Evolutionary conservation across 2,797 vertebrate species (phyloP), one percentile per base, ranked within the genome.

Genomic region (Myotis findleyi): DNA sequence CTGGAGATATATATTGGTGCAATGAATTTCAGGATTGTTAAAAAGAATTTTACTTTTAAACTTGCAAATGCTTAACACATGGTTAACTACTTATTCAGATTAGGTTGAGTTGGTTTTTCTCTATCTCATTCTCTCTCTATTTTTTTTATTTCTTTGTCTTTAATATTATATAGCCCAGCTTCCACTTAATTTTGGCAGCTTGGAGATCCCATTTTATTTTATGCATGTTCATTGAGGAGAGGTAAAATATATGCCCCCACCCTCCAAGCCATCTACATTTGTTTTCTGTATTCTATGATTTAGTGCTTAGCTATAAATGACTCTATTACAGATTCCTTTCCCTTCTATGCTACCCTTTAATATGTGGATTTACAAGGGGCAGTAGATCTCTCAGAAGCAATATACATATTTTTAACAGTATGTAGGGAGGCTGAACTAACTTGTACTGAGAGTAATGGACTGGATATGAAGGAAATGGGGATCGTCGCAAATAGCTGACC

Each of bases 231-330:
- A 77, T 55, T 86, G 93, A 94, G 59, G 84, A 95, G 83, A 94
- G 84, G 94, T 95, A 90, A 88, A 94, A 85, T 97, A 94, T 95
- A 83, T 92, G 75, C 77, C 96, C 96, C 94, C 86, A 59, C 59
- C 84, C 57, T 93, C 66, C 30, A 89, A 90, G 53, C 92, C 57
- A 84, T 94, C 94, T 86, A 51, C 77, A 89, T 93, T 97, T 97
- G 95, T 96, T 97, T 96, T 97, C 89, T 83, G 75, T 94, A 77
- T 96, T 92, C 59, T 71, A 51, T 97, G 93, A 96, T 97, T 97
- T 96, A 97, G 82, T 92, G 92, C 71, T 91, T 93, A 80, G 87
- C 94, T 96, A 41, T 97, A 95, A 97, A 95, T 49, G 83, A 87
- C 90, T 95, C 87, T 95, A 91, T 97, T 95, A 96, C 88, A 90